Percentiles rank a stretch among this genome's conserved stretches.
phyloP scores from a whole-genome alignment of 2,888 invertebrate species.

The Sarcophaga rosellei region DNA sequence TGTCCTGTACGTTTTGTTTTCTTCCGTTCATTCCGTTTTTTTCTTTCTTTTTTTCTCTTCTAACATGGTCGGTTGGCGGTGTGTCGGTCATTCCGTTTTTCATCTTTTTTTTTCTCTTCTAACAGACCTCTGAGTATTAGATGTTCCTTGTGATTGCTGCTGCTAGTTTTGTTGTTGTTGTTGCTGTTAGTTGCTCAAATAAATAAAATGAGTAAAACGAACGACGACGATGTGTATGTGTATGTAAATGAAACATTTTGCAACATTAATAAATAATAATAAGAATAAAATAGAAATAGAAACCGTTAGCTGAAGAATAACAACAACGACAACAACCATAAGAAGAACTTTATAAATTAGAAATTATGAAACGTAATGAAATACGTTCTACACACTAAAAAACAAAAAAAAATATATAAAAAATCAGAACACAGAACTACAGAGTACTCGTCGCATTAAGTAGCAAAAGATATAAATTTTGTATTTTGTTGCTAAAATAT shows the following conservation, averaged over 20 bases:
- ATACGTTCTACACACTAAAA: slow-evolving; percentile 22
- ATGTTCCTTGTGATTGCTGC: slow-evolving; percentile 4
- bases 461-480: neutral
- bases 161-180: neutral
- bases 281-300: neutral
- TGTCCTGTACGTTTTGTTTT: neutral
- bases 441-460: neutral
- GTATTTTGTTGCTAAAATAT: neutral
- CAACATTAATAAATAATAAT: slow-evolving; percentile 56
- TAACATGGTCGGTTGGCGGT: slow-evolving; percentile 11
- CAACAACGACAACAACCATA: neutral
- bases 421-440: no score
- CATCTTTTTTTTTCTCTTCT: slow-evolving; percentile 14
- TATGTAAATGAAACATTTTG: slow-evolving; percentile 44
- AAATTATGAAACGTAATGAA: slow-evolving; percentile 55
- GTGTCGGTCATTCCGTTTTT: slow-evolving; percentile 1
- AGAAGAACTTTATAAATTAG: slow-evolving; percentile 47
- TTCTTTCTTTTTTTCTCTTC: slow-evolving; percentile 1
- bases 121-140: slow-evolving; percentile 13
- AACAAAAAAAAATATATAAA: neutral
- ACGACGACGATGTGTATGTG: neutral
- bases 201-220: slow-evolving; percentile 20
- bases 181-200: slow-evolving; percentile 7
- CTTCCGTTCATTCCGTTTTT: neutral
- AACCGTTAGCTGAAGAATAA: neutral